These are phyloP conservation scores for Ceryle rudis DNA, from an alignment of 2,797 vertebrate species.

Conservation along the genomic window DNA sequence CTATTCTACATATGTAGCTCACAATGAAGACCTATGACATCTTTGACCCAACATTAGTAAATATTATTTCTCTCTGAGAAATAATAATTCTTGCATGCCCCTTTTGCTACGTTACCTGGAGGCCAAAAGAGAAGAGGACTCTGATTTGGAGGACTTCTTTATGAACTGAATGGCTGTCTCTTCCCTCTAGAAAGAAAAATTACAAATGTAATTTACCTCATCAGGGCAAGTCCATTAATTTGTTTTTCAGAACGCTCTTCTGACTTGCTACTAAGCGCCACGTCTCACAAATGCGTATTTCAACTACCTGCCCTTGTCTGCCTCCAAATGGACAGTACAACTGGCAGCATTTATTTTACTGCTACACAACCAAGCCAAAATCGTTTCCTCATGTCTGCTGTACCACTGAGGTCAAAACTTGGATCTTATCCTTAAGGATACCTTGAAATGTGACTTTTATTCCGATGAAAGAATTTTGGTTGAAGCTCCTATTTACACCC, in stretches of 20 bases:
- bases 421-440: background rate
- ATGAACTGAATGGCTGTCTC: background rate
- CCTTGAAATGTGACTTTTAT: constrained; percentile 5
- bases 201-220: background rate
- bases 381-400: background rate
- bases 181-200: background rate
- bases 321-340: background rate
- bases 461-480: background rate
- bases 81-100: background rate
- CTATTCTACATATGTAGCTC: background rate
- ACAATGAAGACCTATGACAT: fast-evolving
- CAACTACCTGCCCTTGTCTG: background rate
- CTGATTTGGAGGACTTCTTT: background rate
- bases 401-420: background rate
- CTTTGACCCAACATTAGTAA: background rate
- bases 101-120: fast-evolving
- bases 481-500: background rate
- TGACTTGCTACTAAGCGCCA: background rate
- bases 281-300: fast-evolving
- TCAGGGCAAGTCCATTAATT: background rate
- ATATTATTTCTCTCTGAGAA: background rate
- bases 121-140: background rate
- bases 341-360: background rate
- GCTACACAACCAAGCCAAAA: background rate
- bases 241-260: background rate